Evolutionary conservation across 2,113 vertebrate genomes (phyloP), one percentile per base, ranked within the genome.

Genomic region (Larimichthys crocea): DNA sequence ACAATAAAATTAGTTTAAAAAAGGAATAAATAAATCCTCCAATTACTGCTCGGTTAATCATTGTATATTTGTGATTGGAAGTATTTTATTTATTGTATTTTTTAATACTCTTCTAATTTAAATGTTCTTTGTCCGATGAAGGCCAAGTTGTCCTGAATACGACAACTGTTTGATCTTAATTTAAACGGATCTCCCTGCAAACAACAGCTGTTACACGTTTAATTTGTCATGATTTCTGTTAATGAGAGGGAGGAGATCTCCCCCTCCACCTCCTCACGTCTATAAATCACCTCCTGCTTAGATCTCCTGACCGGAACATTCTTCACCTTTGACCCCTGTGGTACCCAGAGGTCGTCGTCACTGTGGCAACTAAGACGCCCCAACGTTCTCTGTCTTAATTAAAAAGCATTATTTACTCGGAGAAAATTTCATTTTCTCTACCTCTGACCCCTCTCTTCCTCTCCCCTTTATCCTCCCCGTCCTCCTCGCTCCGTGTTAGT

Each of bases 281-380:
- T 31, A 86, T 87, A 86, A 75, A 91, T 90, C 86, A 88, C 79
- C 64, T 78, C 73, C 74, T 62, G 77, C 84, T 89, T 81, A 86
- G 88, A 92, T 90, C 86, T 92, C 83, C 44, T 76, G 85, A 85
- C 85, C 84, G 62, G 83, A 73, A 85, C 85, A 93, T 93, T 94
- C 91, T 73, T 93, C 69, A 92, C 88, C 91, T 91, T 60, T 80
- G 85, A 91, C 88, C 89, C 59, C 72, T 29, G 48, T 44, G 22
- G 74, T 73, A 83, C 79, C 76, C 69, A 62, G 77, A 83, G 88
- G 91, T 90, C 79, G 3, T 79, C 69, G 22, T 90, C 85, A 24
- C 91, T 86, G 57, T 85, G 89, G 87, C 88, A 90, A 93, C 88
- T 76, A 69, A 84, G 88, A 70, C 8, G 52, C 71, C 70, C 35